Evolutionary conservation across 2,888 invertebrate genomes (phyloP).

Genomic region (Cataglyphis cursor): DNA sequence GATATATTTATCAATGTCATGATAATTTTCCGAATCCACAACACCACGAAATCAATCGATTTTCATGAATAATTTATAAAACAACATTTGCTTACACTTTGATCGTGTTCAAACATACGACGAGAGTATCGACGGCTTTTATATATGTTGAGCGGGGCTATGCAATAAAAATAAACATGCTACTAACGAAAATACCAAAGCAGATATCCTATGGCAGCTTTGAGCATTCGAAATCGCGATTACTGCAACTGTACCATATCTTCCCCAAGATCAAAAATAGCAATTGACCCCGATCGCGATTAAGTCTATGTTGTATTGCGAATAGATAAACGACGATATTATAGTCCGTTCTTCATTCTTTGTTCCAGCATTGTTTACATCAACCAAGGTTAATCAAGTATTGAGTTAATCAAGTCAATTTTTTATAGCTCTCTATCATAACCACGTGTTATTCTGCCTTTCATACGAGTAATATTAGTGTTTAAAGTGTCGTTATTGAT

Average conservation of each 20-base stretch:
- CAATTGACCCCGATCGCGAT: constrained; percentile 74
- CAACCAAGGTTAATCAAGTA: background rate
- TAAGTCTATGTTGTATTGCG: constrained; percentile 46
- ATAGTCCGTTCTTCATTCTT: constrained; percentile 37
- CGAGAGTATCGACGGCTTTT: constrained; percentile 41
- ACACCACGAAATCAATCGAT: constrained; percentile 12
- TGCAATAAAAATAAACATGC: constrained; percentile 56
- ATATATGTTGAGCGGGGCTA: constrained; percentile 21
- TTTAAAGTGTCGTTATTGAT: constrained; percentile 24
- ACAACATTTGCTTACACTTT: constrained; percentile 39
- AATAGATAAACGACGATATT: constrained; percentile 31
- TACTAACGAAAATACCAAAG: constrained; percentile 31
- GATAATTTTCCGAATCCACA: constrained; percentile 18
- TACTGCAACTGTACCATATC: constrained; percentile 17
- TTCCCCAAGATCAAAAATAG: constrained; percentile 67
- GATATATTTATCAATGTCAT: constrained; percentile 16
- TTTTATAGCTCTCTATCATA: constrained; percentile 11
- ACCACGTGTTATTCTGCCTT: background rate
- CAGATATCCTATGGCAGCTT: background rate
- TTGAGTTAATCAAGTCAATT: background rate
- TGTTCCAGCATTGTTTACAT: constrained; percentile 31
- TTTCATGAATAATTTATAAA: constrained; percentile 59
- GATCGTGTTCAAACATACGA: constrained; percentile 26
- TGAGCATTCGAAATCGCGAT: constrained; percentile 27
- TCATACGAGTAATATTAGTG: background rate